phyloP scores from a whole-genome alignment of 2,113 vertebrate species.

The Podiceps cristatus region DNA sequence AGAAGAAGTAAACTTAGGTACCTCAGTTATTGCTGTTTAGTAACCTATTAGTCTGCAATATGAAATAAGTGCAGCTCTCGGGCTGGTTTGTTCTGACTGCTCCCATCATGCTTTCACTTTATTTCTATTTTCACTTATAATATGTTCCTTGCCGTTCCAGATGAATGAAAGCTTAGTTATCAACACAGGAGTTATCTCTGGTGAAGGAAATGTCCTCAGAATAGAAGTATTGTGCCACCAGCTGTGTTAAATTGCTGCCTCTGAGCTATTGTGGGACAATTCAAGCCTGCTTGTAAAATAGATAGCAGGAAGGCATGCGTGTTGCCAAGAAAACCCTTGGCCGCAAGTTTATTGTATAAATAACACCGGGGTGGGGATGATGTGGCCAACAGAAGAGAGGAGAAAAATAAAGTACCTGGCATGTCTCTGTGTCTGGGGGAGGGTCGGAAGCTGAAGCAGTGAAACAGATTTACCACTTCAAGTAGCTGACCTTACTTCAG shows the following conservation, averaged over 20 bases:
- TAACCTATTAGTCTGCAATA: background rate
- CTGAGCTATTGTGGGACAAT: constrained; percentile 14
- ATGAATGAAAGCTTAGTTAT: constrained; percentile 45
- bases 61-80: constrained; percentile 1
- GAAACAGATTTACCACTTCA: background rate
- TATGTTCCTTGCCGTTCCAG: background rate
- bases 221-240: constrained; percentile 60
- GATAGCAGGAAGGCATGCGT: constrained; percentile 63
- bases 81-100: background rate
- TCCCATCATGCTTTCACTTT: background rate
- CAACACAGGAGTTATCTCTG: constrained; percentile 2
- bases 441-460: background rate
- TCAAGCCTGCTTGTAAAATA: constrained; percentile 62
- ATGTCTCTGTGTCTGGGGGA: background rate
- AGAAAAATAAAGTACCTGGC: background rate
- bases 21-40: background rate
- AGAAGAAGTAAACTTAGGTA: background rate
- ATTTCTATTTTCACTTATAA: background rate
- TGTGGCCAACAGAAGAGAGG: background rate
- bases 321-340: constrained; percentile 57
- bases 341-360: constrained; percentile 45
- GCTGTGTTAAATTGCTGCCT: constrained; percentile 69
- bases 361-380: background rate
- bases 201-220: constrained; percentile 41
- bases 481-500: background rate